Conservation (phyloP, 2,113 vertebrate species). For the Mormoops blainvillei region DNA sequence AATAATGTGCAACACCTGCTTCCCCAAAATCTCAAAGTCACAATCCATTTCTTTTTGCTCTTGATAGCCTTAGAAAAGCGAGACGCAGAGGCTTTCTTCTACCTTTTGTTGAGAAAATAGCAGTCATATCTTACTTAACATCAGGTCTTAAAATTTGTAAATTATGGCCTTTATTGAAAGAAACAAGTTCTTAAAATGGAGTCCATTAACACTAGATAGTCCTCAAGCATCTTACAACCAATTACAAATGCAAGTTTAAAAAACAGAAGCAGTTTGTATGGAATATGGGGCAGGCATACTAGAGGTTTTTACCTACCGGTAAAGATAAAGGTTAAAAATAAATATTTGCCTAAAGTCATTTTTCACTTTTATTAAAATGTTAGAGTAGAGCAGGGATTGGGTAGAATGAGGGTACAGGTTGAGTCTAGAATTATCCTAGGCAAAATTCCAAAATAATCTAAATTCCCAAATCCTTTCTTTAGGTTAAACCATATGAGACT, state of each 20-base stretch:
- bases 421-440: not conserved
- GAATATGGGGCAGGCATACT: too few species aligned
- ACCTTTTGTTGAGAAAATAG: constrained; percentile 29
- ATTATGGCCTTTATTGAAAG: not conserved
- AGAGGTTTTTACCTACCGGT: not conserved
- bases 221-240: not conserved
- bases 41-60: not conserved
- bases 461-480: not conserved
- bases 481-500: not conserved
- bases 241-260: constrained; percentile 13
- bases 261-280: not conserved
- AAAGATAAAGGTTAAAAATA: not conserved
- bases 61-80: not conserved
- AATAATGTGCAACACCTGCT: not conserved
- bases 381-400: not conserved
- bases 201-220: not conserved
- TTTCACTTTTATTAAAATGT: not conserved
- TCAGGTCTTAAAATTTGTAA: constrained; percentile 27
- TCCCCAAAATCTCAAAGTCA: not conserved
- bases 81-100: not conserved
- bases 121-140: not conserved
- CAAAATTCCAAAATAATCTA: not conserved
- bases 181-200: not conserved
- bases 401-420: not conserved
- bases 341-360: not conserved